These are phyloP conservation scores for Brachionus angularis DNA, from an alignment of 1,140 invertebrate species.

Conservation along the genomic window DNA sequence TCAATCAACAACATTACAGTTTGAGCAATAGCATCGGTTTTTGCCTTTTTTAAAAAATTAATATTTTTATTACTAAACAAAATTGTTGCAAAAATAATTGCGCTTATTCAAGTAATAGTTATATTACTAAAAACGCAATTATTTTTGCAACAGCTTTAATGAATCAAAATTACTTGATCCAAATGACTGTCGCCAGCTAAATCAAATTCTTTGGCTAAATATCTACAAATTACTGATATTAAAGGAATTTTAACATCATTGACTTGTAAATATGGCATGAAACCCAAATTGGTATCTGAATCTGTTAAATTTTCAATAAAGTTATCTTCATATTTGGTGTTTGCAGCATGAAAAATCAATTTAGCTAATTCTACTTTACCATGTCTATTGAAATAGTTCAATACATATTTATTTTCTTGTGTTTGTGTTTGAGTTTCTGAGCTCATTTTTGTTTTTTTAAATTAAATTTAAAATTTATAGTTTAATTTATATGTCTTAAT, in stretches of 20 bases:
- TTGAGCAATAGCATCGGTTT: constrained; percentile 33
- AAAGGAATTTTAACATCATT: constrained; percentile 35
- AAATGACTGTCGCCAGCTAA: constrained; percentile 18
- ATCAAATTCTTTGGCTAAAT: constrained; percentile 42
- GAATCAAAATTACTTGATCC: constrained; percentile 1
- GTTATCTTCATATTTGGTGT: constrained; percentile 46
- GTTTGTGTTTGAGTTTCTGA: too few relatives aligned
- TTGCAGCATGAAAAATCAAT: constrained; percentile 46
- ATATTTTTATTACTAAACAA: neutral
- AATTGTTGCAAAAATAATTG: too few relatives aligned
- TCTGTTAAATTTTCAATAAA: constrained; percentile 45
- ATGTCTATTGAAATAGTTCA: constrained; percentile 37
- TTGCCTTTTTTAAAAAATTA: neutral
- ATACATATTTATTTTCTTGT: constrained; percentile 15
- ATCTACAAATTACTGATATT: constrained; percentile 30
- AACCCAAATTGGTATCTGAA: constrained; percentile 32
- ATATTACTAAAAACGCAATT: too few relatives aligned
- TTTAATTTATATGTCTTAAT: neutral
- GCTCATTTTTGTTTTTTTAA: neutral
- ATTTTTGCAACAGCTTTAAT: neutral
- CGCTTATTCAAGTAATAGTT: too few relatives aligned
- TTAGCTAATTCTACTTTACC: constrained; percentile 45
- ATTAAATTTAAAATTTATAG: neutral
- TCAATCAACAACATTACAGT: constrained; percentile 33
- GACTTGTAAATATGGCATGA: constrained; percentile 23